Percentiles rank a stretch among this genome's conserved stretches.
Conservation (phyloP, 1,140 invertebrate genomes). For the Drusus annulatus region DNA sequence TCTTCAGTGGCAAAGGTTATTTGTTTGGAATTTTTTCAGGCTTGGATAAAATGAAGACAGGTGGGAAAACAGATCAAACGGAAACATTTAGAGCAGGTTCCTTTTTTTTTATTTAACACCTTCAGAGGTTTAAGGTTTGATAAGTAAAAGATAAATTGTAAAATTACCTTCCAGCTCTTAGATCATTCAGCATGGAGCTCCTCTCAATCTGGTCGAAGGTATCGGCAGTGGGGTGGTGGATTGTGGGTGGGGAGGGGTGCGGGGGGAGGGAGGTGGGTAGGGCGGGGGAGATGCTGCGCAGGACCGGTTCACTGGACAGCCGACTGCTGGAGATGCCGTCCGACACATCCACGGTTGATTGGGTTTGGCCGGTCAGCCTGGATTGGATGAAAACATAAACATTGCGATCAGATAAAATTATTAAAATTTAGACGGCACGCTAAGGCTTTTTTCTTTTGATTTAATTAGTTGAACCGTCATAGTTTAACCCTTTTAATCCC, state of each 20-base stretch:
- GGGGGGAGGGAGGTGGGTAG: slow-evolving; percentile 16
- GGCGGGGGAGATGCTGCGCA: slow-evolving; percentile 46
- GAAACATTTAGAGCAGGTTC: too few relatives aligned
- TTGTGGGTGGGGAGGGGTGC: neutral
- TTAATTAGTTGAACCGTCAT: too few relatives aligned
- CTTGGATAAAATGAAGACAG: too few relatives aligned
- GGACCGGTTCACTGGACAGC: slow-evolving; percentile 50
- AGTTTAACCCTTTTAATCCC: too few relatives aligned
- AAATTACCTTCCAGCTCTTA: slow-evolving; percentile 72
- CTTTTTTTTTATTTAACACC: too few relatives aligned
- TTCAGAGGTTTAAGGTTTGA: too few relatives aligned
- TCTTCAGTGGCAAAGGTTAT: too few relatives aligned
- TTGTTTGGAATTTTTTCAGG: too few relatives aligned
- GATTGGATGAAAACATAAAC: neutral
- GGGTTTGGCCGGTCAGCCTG: slow-evolving; percentile 23
- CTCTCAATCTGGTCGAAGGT: slow-evolving; percentile 77
- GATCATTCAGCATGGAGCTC: slow-evolving; percentile 74
- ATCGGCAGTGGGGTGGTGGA: slow-evolving; percentile 49
- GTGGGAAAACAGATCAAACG: too few relatives aligned
- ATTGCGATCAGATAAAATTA: too few relatives aligned
- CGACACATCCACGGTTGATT: slow-evolving; percentile 8
- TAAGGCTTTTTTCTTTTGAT: too few relatives aligned
- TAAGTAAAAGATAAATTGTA: neutral
- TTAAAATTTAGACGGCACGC: too few relatives aligned
- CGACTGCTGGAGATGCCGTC: slow-evolving; percentile 63